A percentile compares a stretch with the other conserved stretches of the same genome.
Evolutionary conservation across 2,797 vertebrate species (phyloP).

Genomic region (Peromyscus melanophrys): DNA sequence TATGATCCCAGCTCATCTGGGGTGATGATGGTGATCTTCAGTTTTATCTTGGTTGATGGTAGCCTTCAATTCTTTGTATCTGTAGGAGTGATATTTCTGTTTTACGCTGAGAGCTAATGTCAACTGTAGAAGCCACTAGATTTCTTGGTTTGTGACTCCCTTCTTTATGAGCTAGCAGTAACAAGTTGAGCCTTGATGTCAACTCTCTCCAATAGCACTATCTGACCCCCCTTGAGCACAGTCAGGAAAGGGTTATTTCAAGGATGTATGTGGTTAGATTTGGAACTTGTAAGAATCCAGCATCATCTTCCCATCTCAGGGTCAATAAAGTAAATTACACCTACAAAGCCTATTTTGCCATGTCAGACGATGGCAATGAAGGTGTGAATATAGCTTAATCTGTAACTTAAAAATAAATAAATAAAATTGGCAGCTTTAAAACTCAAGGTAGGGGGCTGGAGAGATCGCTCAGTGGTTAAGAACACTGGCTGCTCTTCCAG

Average conservation of each 20-base stretch:
- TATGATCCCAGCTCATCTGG: not conserved
- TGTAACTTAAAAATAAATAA: not conserved
- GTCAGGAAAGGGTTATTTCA: not conserved
- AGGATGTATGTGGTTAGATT: not conserved
- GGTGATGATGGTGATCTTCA: slow-evolving; percentile 3
- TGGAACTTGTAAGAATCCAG: not conserved
- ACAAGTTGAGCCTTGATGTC: not conserved
- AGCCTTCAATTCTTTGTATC: not conserved
- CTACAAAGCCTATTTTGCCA: not conserved
- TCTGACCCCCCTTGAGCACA: not conserved
- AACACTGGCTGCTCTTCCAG: not conserved
- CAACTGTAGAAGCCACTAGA: not conserved
- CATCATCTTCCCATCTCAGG: not conserved
- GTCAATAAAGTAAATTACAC: not conserved
- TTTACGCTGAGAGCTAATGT: not conserved
- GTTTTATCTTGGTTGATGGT: slow-evolving; percentile 4
- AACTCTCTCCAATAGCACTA: not conserved
- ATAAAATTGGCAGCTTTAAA: slow-evolving; percentile 62
- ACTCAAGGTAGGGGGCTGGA: not conserved
- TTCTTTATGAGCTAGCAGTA: not conserved
- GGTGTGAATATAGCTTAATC: not conserved
- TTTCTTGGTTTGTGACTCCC: not conserved
- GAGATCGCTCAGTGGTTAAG: not conserved
- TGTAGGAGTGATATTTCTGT: not conserved
- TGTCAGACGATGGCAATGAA: not conserved